Conservation (phyloP, 2,797 vertebrate genomes). For the Cirrhinus mrigala region DNA sequence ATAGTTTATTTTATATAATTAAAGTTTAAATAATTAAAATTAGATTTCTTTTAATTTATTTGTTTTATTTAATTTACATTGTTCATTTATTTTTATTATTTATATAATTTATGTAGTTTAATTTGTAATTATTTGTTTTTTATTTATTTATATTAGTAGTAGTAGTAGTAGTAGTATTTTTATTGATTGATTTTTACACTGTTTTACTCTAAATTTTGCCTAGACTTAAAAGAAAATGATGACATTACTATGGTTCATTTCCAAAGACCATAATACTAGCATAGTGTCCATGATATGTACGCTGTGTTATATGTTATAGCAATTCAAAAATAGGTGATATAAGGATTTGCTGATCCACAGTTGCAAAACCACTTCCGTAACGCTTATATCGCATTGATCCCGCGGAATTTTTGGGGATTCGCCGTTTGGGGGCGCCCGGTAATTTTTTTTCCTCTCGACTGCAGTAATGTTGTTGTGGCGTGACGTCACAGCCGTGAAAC, state of each 20-base stretch:
- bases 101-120: background rate
- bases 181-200: background rate
- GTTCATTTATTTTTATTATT: too few species aligned
- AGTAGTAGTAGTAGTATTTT: too few species aligned
- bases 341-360: background rate
- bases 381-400: background rate
- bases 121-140: background rate
- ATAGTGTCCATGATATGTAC: background rate
- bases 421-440: constrained; percentile 56
- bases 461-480: constrained; percentile 89
- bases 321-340: background rate
- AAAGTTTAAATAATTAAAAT: too few species aligned
- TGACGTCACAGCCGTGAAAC: constrained; percentile 89
- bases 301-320: background rate
- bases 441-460: constrained; percentile 74
- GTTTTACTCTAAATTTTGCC: background rate
- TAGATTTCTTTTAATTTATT: too few species aligned
- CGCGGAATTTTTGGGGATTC: constrained; percentile 46
- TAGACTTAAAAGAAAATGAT: background rate
- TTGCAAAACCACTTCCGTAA: background rate
- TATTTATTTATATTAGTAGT: background rate
- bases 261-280: background rate
- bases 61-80: too few species aligned
- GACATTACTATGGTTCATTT: background rate
- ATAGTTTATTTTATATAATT: too few species aligned